Evolutionary conservation across 2,113 vertebrate genomes (phyloP).

Genomic region (Trichechus manatus): DNA sequence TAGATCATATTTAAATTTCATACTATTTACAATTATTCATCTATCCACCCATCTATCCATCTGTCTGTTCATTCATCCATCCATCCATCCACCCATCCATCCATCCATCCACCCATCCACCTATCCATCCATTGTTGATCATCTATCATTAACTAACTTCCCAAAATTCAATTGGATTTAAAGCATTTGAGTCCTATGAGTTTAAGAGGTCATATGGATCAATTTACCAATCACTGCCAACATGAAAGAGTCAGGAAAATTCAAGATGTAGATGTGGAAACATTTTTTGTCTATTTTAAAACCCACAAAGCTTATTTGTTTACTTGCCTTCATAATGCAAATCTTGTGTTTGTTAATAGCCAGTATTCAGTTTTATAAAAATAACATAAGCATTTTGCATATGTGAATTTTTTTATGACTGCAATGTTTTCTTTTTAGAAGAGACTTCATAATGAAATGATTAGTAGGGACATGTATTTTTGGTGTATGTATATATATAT

Average conservation of each 20-base stretch:
- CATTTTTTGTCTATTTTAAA: conserved; percentile 63
- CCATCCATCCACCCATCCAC: not conserved
- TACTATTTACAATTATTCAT: not conserved
- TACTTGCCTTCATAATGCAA: conserved; percentile 61
- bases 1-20: not conserved
- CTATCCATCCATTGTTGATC: not conserved
- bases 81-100: not conserved
- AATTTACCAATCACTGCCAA: not conserved
- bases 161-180: not conserved
- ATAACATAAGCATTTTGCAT: conserved; percentile 52
- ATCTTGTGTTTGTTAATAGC: conserved; percentile 57
- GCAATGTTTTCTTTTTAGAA: conserved; percentile 61
- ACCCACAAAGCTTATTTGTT: conserved; percentile 45
- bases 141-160: not conserved
- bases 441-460: conserved; percentile 44
- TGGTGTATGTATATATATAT: not conserved
- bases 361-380: conserved; percentile 48
- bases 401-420: not conserved
- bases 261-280: conserved; percentile 40
- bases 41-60: not conserved
- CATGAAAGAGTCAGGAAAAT: conserved; percentile 36
- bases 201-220: conserved; percentile 50
- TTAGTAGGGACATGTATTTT: not conserved
- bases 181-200: not conserved
- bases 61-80: not conserved